Evolutionary conservation across 2,113 vertebrate genomes (phyloP).

Genomic region (Puntigrus tetrazona): DNA sequence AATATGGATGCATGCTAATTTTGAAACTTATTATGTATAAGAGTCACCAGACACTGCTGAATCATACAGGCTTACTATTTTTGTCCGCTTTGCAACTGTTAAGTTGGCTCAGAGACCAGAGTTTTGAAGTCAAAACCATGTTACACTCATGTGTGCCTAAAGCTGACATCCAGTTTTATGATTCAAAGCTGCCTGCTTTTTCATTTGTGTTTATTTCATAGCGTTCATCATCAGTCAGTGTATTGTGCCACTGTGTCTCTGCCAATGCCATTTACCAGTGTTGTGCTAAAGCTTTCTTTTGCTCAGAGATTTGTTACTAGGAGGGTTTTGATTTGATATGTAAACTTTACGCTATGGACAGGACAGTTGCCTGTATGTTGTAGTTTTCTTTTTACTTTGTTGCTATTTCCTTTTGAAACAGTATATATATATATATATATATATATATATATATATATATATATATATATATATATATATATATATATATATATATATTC

Average conservation of each 20-base stretch:
- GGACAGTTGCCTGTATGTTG: background rate
- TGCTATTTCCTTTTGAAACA: background rate
- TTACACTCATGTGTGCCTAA: background rate
- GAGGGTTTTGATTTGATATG: background rate
- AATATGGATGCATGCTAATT: slow-evolving; percentile 44
- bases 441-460: too few relatives aligned
- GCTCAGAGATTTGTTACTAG: background rate
- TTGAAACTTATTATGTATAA: slow-evolving; percentile 3
- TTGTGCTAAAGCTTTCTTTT: background rate
- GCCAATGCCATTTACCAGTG: background rate
- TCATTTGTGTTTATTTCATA: background rate
- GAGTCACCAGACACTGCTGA: slow-evolving; percentile 33
- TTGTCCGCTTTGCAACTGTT: slow-evolving; percentile 26
- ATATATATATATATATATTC: too few relatives aligned
- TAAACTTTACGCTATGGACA: background rate
- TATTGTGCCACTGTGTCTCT: background rate
- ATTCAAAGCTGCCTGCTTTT: background rate
- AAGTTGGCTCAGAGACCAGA: background rate
- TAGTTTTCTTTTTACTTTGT: background rate
- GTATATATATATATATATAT: too few relatives aligned
- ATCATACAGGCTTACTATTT: slow-evolving; percentile 32
- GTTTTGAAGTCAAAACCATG: slow-evolving; percentile 4
- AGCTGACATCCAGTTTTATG: background rate
- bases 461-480: too few relatives aligned
- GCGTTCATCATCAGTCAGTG: background rate